phyloP scores from a whole-genome alignment of 2,888 invertebrate genomes.

The Heliconius erato region DNA sequence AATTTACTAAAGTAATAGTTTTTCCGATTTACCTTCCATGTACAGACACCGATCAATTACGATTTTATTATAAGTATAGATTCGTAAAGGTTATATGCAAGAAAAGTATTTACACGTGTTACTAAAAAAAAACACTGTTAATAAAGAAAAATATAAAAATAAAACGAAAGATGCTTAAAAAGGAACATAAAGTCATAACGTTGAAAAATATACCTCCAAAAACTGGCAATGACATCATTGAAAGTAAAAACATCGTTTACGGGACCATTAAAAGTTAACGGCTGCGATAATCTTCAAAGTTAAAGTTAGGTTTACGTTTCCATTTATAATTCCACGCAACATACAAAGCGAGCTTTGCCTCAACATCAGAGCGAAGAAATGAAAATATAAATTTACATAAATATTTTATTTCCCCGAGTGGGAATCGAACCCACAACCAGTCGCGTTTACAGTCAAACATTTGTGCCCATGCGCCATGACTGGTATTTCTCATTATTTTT shows the following conservation, averaged over 20 bases:
- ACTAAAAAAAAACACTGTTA: neutral
- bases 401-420: too few species aligned
- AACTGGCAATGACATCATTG: slow-evolving; percentile 35
- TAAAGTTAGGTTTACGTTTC: slow-evolving; percentile 10
- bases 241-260: slow-evolving; percentile 34
- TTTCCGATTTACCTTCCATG: too few species aligned
- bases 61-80: neutral
- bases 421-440: too few species aligned
- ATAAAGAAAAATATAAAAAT: neutral
- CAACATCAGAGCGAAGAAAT: too few species aligned
- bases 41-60: too few species aligned
- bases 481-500: too few species aligned
- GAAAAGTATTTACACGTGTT: neutral
- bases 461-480: too few species aligned
- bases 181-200: slow-evolving; percentile 6
- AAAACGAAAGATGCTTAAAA: slow-evolving; percentile 1
- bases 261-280: slow-evolving; percentile 36
- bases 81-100: neutral
- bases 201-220: slow-evolving; percentile 19
- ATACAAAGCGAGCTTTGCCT: neutral
- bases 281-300: slow-evolving; percentile 32
- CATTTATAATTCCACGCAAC: slow-evolving; percentile 3
- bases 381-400: too few species aligned
- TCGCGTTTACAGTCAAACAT: too few species aligned
- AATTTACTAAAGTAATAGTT: too few species aligned